A percentile compares a stretch with the other conserved stretches of the same genome.
These are phyloP conservation scores for Calosoma granatense DNA, from an alignment of 1,140 invertebrate species.

Conservation along the genomic window DNA sequence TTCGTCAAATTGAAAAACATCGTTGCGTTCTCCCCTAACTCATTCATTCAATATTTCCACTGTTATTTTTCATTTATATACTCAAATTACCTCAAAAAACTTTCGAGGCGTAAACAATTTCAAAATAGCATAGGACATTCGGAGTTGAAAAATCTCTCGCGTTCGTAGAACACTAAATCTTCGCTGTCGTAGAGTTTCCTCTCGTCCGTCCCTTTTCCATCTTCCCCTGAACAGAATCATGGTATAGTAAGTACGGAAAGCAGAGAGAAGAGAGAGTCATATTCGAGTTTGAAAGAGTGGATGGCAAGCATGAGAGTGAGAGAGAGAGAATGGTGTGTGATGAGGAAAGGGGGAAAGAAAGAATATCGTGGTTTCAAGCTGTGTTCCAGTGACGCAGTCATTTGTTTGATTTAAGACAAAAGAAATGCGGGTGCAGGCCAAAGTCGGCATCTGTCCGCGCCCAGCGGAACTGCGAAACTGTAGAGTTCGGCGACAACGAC, in stretches of 20 bases:
- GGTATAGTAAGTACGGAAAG: not conserved
- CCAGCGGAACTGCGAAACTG: not conserved
- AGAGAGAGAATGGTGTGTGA: not conserved
- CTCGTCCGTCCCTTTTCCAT: not conserved
- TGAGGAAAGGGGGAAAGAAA: not conserved
- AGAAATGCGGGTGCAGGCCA: not conserved
- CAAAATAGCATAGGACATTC: not conserved
- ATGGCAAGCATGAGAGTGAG: not conserved
- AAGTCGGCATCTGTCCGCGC: not conserved
- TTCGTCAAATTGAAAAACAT: too few relatives aligned
- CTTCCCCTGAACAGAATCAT: not conserved
- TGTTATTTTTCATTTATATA: slow-evolving; percentile 3
- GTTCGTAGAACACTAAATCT: not conserved
- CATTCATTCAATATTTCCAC: too few relatives aligned
- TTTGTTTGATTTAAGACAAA: slow-evolving; percentile 9
- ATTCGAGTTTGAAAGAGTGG: not conserved
- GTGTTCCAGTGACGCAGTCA: slow-evolving; percentile 8
- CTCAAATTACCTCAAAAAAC: not conserved
- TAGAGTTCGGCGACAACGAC: not conserved
- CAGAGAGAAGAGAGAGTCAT: not conserved
- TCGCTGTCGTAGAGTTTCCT: not conserved
- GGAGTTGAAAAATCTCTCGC: not conserved
- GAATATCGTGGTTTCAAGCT: slow-evolving; percentile 4
- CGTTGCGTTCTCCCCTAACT: too few relatives aligned
- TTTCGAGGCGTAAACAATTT: not conserved